phyloP scores from a whole-genome alignment of 2,113 vertebrate species.

The Rhinolophus ferrumequinum region DNA sequence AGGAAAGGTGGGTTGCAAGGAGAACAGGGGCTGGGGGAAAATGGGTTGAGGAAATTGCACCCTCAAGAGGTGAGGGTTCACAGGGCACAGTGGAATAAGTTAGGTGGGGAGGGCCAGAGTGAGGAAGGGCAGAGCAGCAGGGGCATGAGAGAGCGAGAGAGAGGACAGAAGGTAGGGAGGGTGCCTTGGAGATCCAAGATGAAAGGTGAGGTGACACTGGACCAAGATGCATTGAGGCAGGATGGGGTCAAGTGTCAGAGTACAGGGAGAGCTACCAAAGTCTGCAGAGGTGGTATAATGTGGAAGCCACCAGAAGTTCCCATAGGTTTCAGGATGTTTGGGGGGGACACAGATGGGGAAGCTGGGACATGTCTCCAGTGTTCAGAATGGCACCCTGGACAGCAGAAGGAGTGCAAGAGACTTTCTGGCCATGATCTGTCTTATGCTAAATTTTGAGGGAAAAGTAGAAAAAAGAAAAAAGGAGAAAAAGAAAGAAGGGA shows the following conservation, averaged over 20 bases:
- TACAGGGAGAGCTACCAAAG: rapidly evolving
- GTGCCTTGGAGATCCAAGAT: neutral
- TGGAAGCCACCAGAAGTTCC: neutral
- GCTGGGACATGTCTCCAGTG: neutral
- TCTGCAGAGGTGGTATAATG: neutral
- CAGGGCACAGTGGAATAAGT: neutral
- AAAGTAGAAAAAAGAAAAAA: neutral
- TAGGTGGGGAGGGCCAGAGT: neutral
- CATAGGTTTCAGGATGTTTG: neutral
- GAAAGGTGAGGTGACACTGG: neutral
- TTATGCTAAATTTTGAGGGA: neutral
- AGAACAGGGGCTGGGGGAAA: neutral
- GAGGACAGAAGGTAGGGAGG: neutral
- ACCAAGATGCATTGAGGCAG: neutral
- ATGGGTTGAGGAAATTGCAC: neutral
- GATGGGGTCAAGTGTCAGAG: neutral
- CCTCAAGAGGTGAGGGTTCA: neutral
- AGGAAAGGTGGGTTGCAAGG: neutral
- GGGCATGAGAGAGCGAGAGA: neutral
- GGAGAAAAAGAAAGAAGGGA: neutral
- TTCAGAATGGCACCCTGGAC: neutral
- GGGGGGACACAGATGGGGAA: neutral
- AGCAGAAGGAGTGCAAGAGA: neutral
- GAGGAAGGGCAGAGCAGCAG: neutral
- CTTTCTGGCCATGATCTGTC: neutral